Evolutionary conservation across 2,113 vertebrate genomes (phyloP).

Genomic region (Chaenocephalus aceratus): DNA sequence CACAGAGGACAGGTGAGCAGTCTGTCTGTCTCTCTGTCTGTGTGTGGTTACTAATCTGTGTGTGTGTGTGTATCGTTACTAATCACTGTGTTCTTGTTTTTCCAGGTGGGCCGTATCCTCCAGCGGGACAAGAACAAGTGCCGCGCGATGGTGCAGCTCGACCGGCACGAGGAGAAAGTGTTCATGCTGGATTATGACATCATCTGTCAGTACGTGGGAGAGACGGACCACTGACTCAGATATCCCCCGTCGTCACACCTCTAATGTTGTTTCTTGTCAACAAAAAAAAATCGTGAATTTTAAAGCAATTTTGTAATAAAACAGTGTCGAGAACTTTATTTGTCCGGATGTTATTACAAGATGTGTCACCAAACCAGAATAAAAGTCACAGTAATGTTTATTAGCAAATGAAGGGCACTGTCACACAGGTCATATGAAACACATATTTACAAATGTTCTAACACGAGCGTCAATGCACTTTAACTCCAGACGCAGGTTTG

Average conservation of each 20-base stretch:
- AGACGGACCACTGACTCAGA: constrained; percentile 65
- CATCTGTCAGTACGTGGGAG: constrained; percentile 88
- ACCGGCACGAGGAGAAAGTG: constrained; percentile 77
- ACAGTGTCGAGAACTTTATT: constrained; percentile 36
- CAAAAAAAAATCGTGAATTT: constrained; percentile 42
- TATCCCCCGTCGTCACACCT: neutral
- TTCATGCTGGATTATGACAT: constrained; percentile 87
- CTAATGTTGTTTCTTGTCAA: constrained; percentile 32
- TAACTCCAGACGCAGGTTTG: neutral
- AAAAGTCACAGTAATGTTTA: constrained; percentile 49
- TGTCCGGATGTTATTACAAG: constrained; percentile 28
- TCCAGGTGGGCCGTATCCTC: constrained; percentile 87
- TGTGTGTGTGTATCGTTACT: neutral
- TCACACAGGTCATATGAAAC: constrained; percentile 60
- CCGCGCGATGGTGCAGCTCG: constrained; percentile 87
- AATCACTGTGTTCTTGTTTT: neutral
- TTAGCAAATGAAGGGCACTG: constrained; percentile 44
- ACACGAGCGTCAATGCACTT: neutral
- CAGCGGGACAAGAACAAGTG: constrained; percentile 83
- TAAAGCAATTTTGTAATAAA: constrained; percentile 74
- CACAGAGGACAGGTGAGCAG: constrained; percentile 86
- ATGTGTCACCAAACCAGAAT: constrained; percentile 1
- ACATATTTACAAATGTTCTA: constrained; percentile 79
- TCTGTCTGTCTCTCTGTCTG: too few species aligned
- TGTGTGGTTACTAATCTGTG: neutral